Percentiles rank a stretch among this genome's conserved stretches.
Conservation (phyloP, 2,888 invertebrate genomes). For the Agelastica alni region DNA sequence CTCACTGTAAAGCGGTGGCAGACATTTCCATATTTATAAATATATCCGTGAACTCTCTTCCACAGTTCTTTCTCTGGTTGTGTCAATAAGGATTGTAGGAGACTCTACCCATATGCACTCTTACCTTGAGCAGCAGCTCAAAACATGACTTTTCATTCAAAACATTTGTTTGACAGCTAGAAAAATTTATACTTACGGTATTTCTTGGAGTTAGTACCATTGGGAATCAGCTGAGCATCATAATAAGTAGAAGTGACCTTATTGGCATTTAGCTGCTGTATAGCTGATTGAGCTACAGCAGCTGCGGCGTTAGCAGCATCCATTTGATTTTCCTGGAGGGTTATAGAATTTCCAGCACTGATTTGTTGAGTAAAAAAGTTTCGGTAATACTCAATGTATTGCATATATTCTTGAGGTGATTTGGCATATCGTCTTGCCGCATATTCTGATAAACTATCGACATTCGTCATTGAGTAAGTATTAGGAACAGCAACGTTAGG, state of each 20-base stretch:
- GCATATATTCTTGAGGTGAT: constrained; percentile 70
- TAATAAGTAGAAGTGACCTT: constrained; percentile 47
- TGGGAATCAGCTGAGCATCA: constrained; percentile 59
- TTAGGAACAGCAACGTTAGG: constrained; percentile 55
- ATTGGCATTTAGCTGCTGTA: constrained; percentile 66
- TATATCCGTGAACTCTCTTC: too few species aligned
- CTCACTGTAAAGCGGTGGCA: too few species aligned
- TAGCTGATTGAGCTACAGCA: constrained; percentile 87
- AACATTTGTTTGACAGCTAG: too few species aligned
- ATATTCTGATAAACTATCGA: constrained; percentile 75
- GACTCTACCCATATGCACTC: too few species aligned
- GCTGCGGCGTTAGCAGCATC: constrained; percentile 82
- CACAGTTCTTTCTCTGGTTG: too few species aligned
- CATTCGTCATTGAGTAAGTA: constrained; percentile 67
- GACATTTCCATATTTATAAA: too few species aligned
- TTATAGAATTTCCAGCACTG: constrained; percentile 61
- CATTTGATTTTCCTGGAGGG: constrained; percentile 61
- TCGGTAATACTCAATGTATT: constrained; percentile 72
- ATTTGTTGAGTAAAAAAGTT: constrained; percentile 73
- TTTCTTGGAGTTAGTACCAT: constrained; percentile 68
- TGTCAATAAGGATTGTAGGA: too few species aligned
- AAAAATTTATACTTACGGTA: constrained; percentile 59
- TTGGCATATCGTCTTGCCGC: constrained; percentile 76
- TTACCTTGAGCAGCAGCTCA: too few species aligned
- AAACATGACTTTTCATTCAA: too few species aligned